A percentile compares a stretch with the other conserved stretches of the same genome.
Evolutionary conservation across 2,888 invertebrate species (phyloP).

Genomic region (Choristoneura rosaceana): DNA sequence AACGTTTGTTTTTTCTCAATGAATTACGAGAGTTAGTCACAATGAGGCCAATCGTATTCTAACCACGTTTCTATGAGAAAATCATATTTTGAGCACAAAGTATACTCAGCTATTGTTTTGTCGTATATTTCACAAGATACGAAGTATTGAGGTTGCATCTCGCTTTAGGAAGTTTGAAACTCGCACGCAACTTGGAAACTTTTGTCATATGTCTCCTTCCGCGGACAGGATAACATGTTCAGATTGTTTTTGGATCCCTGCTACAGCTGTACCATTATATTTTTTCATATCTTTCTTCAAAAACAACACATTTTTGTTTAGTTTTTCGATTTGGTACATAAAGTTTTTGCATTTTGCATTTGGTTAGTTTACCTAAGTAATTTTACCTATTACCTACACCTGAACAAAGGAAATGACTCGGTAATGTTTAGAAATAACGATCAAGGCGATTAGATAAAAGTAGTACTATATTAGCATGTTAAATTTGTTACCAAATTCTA

Average conservation of each 20-base stretch:
- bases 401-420: too few species aligned
- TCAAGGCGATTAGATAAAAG: too few species aligned
- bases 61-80: neutral
- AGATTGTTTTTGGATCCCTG: slow-evolving; percentile 39
- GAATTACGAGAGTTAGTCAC: too few species aligned
- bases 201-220: slow-evolving; percentile 39
- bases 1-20: too few species aligned
- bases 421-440: too few species aligned
- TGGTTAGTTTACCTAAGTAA: neutral
- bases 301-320: neutral
- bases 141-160: slow-evolving; percentile 10
- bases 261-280: slow-evolving; percentile 30
- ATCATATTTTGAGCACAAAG: neutral
- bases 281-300: slow-evolving; percentile 7
- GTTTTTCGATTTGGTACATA: neutral
- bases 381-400: too few species aligned
- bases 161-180: slow-evolving; percentile 15
- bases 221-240: slow-evolving; percentile 26
- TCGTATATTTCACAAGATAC: neutral
- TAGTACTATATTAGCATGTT: too few species aligned
- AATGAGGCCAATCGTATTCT: too few species aligned
- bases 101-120: neutral
- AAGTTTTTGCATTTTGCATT: neutral
- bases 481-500: too few species aligned
- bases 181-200: slow-evolving; percentile 39